Evolutionary conservation across 2,888 invertebrate species (phyloP), one percentile per base, ranked within the genome.

Genomic region (Rotaria socialis): DNA sequence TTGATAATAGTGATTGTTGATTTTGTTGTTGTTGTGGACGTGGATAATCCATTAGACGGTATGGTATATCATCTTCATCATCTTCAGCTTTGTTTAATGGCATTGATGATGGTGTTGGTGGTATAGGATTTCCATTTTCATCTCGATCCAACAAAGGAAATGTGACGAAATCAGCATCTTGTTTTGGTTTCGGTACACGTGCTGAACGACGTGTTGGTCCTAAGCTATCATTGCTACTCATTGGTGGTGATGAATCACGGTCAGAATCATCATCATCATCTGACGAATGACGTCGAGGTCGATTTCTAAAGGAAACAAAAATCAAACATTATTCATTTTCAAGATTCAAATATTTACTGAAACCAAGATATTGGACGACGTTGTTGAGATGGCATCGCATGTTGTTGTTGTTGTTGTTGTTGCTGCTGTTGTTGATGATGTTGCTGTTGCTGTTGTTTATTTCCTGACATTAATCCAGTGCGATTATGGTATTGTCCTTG

Each of bases 181-280:
- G 80, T 80, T 80, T 80, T 47, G 80, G 80, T 14, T 80, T 80
- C 11, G 80, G 80, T n/a, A 80, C 47, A 47, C 80, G 80, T n/a
- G 80, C 14, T n/a, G 80, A 80, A n/a, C 80, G 80, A 47, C 80
- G 80, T 47, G 80, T 80, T 47, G 80, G 80, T 47, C 80, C 80
- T 24, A 47, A 80, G 10, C 47, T 47, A 47, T 80, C 80, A 80
- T 80, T 80, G 11, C 47, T 24, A 35, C 67, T 67, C 67, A 67
- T 67, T 35, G 67, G 67, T 67, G 67, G 67, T 19, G 67, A 67
- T 80, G 80, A 80, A 80, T 80, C 80, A n/a, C 80, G 47, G n/a
- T 80, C 80, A n/a, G 43, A 47, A 80, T 80, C 80, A 80, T 80
- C 80, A 43, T 80, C 80, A 80, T 80, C 80, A 80, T 80, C 80